A percentile compares a stretch with the other conserved stretches of the same genome.
Conservation (phyloP, 2,113 vertebrate species). For the Xerus inauris region DNA sequence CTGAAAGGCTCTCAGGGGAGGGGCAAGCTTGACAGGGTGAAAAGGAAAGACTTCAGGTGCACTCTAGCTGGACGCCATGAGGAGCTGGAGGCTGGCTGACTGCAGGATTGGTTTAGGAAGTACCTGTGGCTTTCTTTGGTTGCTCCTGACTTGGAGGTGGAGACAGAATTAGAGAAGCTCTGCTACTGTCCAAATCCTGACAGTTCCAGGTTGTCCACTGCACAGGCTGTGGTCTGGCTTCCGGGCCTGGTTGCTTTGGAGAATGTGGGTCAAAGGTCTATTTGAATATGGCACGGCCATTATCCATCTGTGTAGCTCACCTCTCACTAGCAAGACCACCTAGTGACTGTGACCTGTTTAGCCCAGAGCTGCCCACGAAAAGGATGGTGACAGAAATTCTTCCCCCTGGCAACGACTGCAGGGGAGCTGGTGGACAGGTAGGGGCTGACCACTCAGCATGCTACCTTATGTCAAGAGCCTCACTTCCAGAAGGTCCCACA, state of each 20-base stretch:
- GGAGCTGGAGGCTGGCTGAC: not conserved
- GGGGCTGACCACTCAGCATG: too few species aligned
- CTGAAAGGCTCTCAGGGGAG: not conserved
- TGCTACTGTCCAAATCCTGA: not conserved
- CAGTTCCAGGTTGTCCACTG: not conserved
- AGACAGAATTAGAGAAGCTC: not conserved
- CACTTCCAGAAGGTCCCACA: not conserved
- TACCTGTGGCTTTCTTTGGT: not conserved
- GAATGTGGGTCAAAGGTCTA: not conserved
- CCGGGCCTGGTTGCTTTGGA: not conserved
- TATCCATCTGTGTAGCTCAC: not conserved
- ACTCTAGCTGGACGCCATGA: rapidly evolving
- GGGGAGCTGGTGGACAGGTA: not conserved
- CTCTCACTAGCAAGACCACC: not conserved
- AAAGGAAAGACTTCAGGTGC: not conserved
- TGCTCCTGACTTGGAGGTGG: not conserved
- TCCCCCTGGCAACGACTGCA: not conserved
- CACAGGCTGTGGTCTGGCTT: not conserved
- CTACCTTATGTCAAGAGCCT: not conserved
- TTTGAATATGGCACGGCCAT: not conserved
- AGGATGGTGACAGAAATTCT: not conserved
- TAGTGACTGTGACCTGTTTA: not conserved
- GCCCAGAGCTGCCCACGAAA: not conserved
- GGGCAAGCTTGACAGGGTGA: not conserved
- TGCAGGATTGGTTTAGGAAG: not conserved